Base-by-base conservation (phyloP, 2,797 vertebrate species). In the Alectoris magna region DNA sequence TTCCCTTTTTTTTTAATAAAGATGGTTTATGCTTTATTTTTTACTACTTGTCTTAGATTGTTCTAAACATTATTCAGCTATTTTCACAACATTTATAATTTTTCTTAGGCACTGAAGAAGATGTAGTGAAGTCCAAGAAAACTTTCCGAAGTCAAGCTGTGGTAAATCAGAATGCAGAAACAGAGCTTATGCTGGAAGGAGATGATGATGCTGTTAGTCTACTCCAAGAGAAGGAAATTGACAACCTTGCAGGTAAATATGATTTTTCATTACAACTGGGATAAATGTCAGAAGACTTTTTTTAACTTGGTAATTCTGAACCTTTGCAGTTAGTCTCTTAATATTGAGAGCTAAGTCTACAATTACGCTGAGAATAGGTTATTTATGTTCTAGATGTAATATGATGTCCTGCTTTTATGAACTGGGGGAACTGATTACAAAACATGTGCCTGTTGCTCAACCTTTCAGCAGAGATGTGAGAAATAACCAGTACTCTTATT, bases 141-240 rank as follows among this genome's bases (percentile, higher is more conserved):
- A 98, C 94, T 27, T 99, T 99, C 97, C 98, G 99, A 93, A 99
- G 99, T 96, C 99, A 99, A 88, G 98, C 99, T 2, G 98, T 99
- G 53, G 99, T 99, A 92, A 98, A 98, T 96, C 99, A 99, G 97
- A 99, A 99, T 95, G 98, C 99, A 1, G 99, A 99, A 97, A 98
- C 99, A 0, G 99, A 99, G 93, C 97, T 99, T 19, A 99, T 99
- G 99, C 97, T 99, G 96, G 99, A 99, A 97, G 99, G 99, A 81
- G 99, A 99, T 10, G 99, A 99, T 34, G 99, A 99, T 31, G 98
- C 99, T 0, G 99, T 99, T 91, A 99, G 99, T 93, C 97, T 99
- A 64, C 98, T 99, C 59, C 99, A 99, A 96, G 99, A 99, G 94
- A 99, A 99, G 83, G 99, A 99, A 97, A 99, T 99, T 3, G 99